Percentiles rank a stretch among this genome's conserved stretches.
Conservation (phyloP, 2,797 vertebrate species). For the Cheirogaleus major region DNA sequence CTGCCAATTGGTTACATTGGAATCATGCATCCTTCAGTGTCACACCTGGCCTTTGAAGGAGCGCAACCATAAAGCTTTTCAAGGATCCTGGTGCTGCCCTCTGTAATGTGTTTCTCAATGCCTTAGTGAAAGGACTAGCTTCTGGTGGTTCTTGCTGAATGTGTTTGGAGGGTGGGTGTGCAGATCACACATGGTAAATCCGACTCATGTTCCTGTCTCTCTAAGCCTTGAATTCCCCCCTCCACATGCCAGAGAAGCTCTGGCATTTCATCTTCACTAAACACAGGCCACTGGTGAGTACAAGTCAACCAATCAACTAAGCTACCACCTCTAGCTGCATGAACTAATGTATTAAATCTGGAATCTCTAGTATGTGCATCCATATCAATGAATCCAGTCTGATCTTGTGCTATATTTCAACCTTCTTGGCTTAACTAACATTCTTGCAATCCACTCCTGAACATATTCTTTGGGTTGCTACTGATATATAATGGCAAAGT, state of each 20-base stretch:
- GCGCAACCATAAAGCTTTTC: neutral
- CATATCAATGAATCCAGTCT: neutral
- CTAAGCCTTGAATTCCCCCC: neutral
- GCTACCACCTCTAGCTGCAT: neutral
- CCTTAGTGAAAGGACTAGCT: neutral
- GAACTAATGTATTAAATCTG: neutral
- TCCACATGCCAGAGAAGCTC: neutral
- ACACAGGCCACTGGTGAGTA: neutral
- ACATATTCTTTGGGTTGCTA: neutral
- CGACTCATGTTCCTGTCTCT: neutral
- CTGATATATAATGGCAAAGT: neutral
- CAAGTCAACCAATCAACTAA: neutral
- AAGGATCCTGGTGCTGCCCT: neutral
- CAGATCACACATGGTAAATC: neutral
- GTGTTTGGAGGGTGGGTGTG: neutral
- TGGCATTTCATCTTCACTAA: neutral
- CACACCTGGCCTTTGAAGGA: neutral
- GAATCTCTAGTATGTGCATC: neutral
- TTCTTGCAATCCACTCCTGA: neutral
- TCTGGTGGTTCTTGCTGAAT: neutral
- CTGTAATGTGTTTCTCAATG: neutral
- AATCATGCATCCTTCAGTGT: neutral
- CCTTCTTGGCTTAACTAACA: neutral
- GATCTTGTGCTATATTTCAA: neutral
- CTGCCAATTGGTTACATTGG: neutral